Evolutionary conservation across 2,888 invertebrate species (phyloP).

Genomic region (Gerris lacustris): DNA sequence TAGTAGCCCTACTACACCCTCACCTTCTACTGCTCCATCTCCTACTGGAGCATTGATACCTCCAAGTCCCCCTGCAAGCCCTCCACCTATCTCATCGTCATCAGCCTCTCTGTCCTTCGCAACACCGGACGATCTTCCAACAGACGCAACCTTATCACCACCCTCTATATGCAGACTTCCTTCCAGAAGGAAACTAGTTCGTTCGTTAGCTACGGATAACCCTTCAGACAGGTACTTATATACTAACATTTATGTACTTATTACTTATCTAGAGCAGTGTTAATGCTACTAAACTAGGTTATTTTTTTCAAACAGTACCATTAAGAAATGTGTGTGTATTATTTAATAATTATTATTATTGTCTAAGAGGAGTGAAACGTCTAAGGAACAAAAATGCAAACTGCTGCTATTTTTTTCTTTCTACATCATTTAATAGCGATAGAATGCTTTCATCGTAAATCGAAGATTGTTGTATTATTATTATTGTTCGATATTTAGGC

Average conservation of each 20-base stretch:
- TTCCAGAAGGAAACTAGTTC: slow-evolving; percentile 24
- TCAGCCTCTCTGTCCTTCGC: slow-evolving; percentile 26
- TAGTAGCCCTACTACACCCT: background rate
- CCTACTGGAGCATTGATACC: slow-evolving; percentile 12
- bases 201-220: slow-evolving; percentile 21
- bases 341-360: background rate
- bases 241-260: too few species aligned
- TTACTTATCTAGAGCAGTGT: too few species aligned
- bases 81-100: slow-evolving; percentile 24
- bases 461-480: too few species aligned
- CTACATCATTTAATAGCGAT: too few species aligned
- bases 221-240: background rate
- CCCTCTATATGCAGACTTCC: slow-evolving; percentile 18
- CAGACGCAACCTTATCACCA: slow-evolving; percentile 12
- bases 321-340: background rate
- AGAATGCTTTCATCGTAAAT: too few species aligned
- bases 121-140: slow-evolving; percentile 24
- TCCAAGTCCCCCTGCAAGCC: slow-evolving; percentile 3
- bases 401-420: too few species aligned
- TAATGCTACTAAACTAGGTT: background rate
- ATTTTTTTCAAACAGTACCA: background rate
- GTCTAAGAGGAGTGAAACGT: too few species aligned
- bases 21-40: background rate
- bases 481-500: too few species aligned
- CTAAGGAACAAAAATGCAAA: too few species aligned